Evolutionary conservation across 2,888 invertebrate genomes (phyloP).

Genomic region (Plusia festucae): DNA sequence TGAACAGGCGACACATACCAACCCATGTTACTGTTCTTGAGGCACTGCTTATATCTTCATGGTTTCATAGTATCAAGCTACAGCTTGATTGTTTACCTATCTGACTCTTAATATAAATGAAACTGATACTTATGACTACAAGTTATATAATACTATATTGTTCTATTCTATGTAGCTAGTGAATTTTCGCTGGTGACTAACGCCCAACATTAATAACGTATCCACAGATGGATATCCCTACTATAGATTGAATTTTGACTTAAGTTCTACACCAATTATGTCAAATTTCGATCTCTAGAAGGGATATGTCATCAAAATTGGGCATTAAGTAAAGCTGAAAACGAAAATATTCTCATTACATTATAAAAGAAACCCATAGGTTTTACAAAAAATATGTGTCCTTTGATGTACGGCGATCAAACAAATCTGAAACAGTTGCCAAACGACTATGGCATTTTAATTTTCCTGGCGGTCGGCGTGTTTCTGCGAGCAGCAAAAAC

Average conservation of each 20-base stretch:
- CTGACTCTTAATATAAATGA: background rate
- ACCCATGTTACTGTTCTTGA: background rate
- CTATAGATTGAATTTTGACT: background rate
- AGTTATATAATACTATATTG: background rate
- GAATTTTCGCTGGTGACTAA: no score
- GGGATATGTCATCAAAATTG: constrained; percentile 4
- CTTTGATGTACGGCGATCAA: background rate
- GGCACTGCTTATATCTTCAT: background rate
- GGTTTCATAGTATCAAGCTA: no score
- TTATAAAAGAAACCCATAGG: no score
- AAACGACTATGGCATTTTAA: background rate
- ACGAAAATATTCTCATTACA: no score
- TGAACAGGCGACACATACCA: background rate
- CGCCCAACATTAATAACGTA: constrained; percentile 3
- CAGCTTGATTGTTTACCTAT: background rate
- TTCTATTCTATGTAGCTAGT: no score
- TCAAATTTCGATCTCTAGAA: background rate
- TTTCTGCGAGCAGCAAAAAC: background rate
- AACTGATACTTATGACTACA: no score
- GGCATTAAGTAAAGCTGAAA: no score
- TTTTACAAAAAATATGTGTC: no score
- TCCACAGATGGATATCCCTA: background rate
- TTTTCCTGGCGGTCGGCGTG: background rate
- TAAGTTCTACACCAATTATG: background rate
- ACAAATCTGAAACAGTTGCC: background rate